phyloP scores from a whole-genome alignment of 1,140 invertebrate species.

The Tribolium madens region DNA sequence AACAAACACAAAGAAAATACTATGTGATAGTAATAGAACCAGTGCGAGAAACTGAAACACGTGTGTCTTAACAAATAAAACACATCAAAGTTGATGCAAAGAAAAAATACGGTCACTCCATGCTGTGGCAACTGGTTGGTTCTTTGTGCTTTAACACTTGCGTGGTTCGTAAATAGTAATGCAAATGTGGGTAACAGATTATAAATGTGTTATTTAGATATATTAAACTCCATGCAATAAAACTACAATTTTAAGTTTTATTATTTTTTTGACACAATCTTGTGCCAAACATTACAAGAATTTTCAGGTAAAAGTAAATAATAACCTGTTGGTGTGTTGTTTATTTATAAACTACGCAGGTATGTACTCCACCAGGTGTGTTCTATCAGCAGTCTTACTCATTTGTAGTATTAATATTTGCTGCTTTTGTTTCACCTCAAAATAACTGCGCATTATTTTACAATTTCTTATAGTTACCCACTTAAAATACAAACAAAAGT shows the following conservation, averaged over 20 bases:
- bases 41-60: not conserved
- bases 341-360: not conserved
- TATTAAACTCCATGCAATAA: too few species aligned
- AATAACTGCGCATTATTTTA: not conserved
- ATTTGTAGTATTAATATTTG: conserved; percentile 16
- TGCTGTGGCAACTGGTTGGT: not conserved
- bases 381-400: conserved; percentile 4
- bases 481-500: too few species aligned
- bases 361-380: not conserved
- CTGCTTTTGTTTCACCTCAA: not conserved
- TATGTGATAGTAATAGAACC: not conserved
- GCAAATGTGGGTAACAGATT: not conserved
- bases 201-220: not conserved
- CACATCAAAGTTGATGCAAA: not conserved
- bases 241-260: too few species aligned
- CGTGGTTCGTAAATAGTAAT: not conserved
- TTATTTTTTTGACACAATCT: too few species aligned
- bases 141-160: not conserved
- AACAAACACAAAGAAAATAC: not conserved
- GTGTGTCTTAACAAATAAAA: not conserved
- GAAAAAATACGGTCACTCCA: not conserved
- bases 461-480: not conserved
- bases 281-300: too few species aligned
- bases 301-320: not conserved
- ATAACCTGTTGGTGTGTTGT: not conserved